Percentiles rank a stretch among this genome's conserved stretches.
phyloP scores from a whole-genome alignment of 2,888 invertebrate species.

The Cylloceria caligata region DNA sequence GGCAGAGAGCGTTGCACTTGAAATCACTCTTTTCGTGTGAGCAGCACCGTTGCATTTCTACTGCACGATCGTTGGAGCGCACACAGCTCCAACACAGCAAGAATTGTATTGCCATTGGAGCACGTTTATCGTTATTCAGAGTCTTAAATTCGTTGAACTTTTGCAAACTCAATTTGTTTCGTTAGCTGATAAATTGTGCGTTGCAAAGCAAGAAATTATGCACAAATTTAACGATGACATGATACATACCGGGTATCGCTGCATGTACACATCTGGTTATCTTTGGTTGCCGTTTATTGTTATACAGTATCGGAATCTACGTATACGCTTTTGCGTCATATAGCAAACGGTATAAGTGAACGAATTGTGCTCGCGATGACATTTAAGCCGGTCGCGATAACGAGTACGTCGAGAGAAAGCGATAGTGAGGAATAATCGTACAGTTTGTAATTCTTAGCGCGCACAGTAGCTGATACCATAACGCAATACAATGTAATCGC shows the following conservation, averaged over 20 bases:
- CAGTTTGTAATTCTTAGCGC: background rate
- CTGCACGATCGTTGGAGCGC: conserved; percentile 1
- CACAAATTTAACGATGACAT: conserved; percentile 2
- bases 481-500: conserved; percentile 20
- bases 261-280: conserved; percentile 3
- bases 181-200: background rate
- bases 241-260: background rate
- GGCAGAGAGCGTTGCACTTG: background rate
- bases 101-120: background rate
- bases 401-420: conserved; percentile 5
- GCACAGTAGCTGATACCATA: conserved; percentile 37
- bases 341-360: conserved; percentile 6
- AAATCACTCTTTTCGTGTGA: background rate
- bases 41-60: conserved; percentile 1
- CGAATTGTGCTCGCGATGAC: conserved; percentile 41
- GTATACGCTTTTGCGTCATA: conserved; percentile 1
- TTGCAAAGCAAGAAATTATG: conserved; percentile 9
- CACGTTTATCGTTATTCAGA: background rate
- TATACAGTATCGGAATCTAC: conserved; percentile 21
- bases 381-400: conserved; percentile 41
- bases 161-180: conserved; percentile 23
- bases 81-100: background rate
- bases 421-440: conserved; percentile 26
- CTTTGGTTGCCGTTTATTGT: conserved; percentile 2
- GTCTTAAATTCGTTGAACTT: conserved; percentile 10